phyloP scores from a whole-genome alignment of 2,113 vertebrate genomes.

The Myrmecobius fasciatus region DNA sequence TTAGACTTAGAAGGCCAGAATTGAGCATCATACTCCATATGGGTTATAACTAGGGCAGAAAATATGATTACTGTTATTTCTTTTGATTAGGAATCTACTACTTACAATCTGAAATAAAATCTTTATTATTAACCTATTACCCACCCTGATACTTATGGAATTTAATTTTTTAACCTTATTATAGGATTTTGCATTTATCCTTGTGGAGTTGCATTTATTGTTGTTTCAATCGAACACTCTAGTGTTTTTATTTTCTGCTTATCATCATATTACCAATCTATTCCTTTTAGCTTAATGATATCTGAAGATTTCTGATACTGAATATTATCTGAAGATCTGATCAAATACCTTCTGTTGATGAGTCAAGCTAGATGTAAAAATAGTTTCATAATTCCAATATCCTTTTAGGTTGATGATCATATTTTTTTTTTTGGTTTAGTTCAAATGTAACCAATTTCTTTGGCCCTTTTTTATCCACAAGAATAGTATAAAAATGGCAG shows the following conservation, averaged over 20 bases:
- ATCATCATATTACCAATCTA: not conserved
- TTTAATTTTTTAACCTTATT: slow-evolving; percentile 6
- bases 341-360: not conserved
- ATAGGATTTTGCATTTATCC: slow-evolving; percentile 1
- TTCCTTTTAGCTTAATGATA: not conserved
- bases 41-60: not conserved
- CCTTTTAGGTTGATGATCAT: not conserved
- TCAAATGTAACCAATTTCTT: not conserved
- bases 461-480: not conserved
- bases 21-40: not conserved
- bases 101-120: not conserved
- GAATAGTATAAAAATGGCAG: not conserved
- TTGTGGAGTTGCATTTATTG: not conserved
- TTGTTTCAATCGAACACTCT: not conserved
- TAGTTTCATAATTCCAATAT: not conserved
- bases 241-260: slow-evolving; percentile 21
- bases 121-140: not conserved
- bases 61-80: not conserved
- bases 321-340: not conserved
- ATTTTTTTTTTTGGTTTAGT: not conserved
- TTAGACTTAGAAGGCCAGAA: not conserved
- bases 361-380: not conserved
- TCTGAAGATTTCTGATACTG: too few species aligned
- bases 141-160: not conserved
- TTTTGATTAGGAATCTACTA: not conserved